Evolutionary conservation across 1,140 invertebrate species (phyloP).

Genomic region (Papilio aristodemus): DNA sequence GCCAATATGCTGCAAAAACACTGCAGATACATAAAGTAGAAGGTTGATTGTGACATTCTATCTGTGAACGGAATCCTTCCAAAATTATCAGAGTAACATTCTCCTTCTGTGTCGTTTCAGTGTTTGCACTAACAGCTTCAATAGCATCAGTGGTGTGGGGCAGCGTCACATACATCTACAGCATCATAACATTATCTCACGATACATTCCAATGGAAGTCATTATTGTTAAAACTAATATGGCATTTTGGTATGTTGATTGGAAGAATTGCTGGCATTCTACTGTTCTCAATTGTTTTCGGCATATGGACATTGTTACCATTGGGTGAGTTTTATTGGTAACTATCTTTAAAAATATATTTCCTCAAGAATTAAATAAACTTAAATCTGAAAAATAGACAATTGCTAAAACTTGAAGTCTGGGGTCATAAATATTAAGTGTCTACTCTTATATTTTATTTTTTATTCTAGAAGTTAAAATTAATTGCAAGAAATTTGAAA

Average conservation of each 20-base stretch:
- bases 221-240: conserved; percentile 56
- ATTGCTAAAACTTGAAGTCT: too few relatives aligned
- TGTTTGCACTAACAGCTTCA: conserved; percentile 70
- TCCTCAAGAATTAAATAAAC: background rate
- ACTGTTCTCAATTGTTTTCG: conserved; percentile 69
- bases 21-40: too few relatives aligned
- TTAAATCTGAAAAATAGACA: background rate
- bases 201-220: conserved; percentile 62
- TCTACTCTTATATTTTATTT: too few relatives aligned
- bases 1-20: too few relatives aligned
- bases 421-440: too few relatives aligned
- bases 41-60: too few relatives aligned
- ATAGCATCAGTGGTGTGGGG: conserved; percentile 73
- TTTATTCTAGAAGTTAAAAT: too few relatives aligned
- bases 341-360: conserved; percentile 31
- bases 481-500: too few relatives aligned
- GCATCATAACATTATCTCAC: conserved; percentile 53
- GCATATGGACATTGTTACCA: conserved; percentile 69
- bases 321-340: conserved; percentile 54
- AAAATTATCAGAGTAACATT: too few relatives aligned
- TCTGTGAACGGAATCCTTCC: too few relatives aligned
- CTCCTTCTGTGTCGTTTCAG: conserved; percentile 47
- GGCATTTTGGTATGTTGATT: conserved; percentile 71
- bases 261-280: conserved; percentile 67
- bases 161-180: conserved; percentile 71